A percentile compares a stretch with the other conserved stretches of the same genome.
Evolutionary conservation across 2,113 vertebrate species (phyloP).

Genomic region (Delphinapterus leucas): DNA sequence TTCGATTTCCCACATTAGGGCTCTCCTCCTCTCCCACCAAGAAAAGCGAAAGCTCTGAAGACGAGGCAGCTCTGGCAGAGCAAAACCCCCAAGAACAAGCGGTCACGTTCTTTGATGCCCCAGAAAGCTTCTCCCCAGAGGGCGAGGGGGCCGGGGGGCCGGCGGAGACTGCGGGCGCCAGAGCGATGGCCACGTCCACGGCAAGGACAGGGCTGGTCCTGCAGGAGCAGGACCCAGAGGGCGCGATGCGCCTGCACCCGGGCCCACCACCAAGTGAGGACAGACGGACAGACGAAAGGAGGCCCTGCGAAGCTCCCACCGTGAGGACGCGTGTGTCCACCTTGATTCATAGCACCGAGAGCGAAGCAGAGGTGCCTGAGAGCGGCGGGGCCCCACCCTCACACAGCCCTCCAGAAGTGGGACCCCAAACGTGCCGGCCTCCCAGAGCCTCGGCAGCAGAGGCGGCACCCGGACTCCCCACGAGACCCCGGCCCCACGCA

Average conservation of each 20-base stretch:
- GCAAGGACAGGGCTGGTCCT: conserved; percentile 79
- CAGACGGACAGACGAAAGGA: neutral
- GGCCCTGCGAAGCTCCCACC: neutral
- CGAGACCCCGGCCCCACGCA: too few species aligned
- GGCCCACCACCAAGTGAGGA: conserved; percentile 58
- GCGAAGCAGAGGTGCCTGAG: neutral
- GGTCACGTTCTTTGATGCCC: conserved; percentile 79
- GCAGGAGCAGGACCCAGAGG: conserved; percentile 56
- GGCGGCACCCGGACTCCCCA: too few species aligned
- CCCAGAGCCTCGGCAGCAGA: neutral
- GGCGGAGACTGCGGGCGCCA: neutral
- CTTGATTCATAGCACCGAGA: neutral
- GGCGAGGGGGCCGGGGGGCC: conserved; percentile 48
- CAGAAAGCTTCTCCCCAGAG: conserved; percentile 78
- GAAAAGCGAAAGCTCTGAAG: conserved; percentile 53
- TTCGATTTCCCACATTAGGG: conserved; percentile 82
- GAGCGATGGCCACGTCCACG: conserved; percentile 55
- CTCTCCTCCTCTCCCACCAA: conserved; percentile 83
- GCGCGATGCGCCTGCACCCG: neutral
- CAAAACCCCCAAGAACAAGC: conserved; percentile 69
- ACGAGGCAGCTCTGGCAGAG: neutral
- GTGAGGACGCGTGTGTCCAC: neutral
- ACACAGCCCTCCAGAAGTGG: rapidly evolving
- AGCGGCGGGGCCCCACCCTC: neutral
- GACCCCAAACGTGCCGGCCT: neutral